Base-by-base conservation (phyloP, 1,140 invertebrate species). In the Lineus longissimus region DNA sequence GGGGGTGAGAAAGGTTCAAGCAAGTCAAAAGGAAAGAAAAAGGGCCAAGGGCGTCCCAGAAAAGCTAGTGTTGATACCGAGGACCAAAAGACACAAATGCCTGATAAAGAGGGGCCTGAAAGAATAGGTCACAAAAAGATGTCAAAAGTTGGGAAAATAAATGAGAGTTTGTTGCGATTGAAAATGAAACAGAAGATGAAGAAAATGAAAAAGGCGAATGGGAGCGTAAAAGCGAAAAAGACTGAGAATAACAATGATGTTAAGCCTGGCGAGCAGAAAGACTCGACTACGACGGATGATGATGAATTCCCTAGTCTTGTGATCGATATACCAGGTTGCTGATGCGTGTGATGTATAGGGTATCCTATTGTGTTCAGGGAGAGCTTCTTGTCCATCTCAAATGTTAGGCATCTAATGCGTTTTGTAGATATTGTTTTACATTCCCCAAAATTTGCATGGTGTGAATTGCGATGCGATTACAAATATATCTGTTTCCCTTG, bases 271-370 rank as follows among this genome's bases (percentile, higher is more conserved):
- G 33, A 36, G 6, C 33, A 36, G 33, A 15, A n/a, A n/a, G n/a
- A 36, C 15, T 4, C 33, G 15, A 15, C 33, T 15, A 36, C 33
- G 15, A 36, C 33, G 15, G 73, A 75, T 56, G 75, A 76, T 36
- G 73, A 72, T 55, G 71, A 67, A 40, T 72, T 73, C 27, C 65
- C 66, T 41, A 68, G 71, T 61, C 65, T 76, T 22, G 70, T 76
- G 17, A 76, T 76, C 47, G 74, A 76, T 66, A 73, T 76, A 64
- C 72, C 75, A 33, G 61, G 33, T 7, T 36, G 33, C 33, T 36
- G 33, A 36, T n/a, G n/a, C n/a, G n/a, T n/a, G n/a, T n/a, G n/a
- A n/a, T n/a, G n/a, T n/a, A 36, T 36, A 7, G 33, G 15, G 33
- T 15, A 36, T 36, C 33, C 15, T 15, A 36, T 36, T 36, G 6